Conservation (phyloP, 2,888 invertebrate species). For the Yponomeuta evonymella region DNA sequence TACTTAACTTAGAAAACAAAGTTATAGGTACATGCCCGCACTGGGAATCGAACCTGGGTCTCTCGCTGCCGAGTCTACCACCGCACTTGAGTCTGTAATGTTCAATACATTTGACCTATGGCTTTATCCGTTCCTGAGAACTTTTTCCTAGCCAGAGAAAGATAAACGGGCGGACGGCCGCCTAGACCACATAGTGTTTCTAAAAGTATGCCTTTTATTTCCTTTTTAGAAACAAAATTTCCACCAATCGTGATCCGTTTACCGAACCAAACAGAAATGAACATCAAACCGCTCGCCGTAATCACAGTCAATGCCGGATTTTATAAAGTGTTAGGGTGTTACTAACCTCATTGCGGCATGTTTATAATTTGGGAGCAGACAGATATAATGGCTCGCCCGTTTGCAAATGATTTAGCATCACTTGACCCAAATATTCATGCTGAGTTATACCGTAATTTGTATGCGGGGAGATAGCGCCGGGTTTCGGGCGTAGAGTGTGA, state of each 20-base stretch:
- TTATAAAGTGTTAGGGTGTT: not conserved
- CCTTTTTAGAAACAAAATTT: no score
- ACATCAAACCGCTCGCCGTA: not conserved
- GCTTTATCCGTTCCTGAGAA: no score
- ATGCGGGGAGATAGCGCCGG: conserved; percentile 39
- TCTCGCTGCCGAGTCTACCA: no score
- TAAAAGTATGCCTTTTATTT: no score
- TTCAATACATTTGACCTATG: no score
- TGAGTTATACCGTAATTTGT: conserved; percentile 57
- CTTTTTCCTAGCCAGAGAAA: no score
- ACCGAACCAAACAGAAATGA: not conserved
- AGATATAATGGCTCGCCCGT: conserved; percentile 29
- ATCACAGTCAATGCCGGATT: not conserved
- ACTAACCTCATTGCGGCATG: conserved; percentile 16
- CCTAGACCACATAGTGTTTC: no score
- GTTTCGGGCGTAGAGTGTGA: conserved; percentile 7
- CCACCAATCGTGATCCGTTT: not conserved
- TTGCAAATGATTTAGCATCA: conserved; percentile 43
- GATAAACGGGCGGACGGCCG: no score
- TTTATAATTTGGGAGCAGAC: conserved; percentile 28
- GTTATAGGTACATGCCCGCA: no score
- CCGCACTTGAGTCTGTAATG: no score
- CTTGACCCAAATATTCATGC: conserved; percentile 44
- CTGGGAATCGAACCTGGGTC: no score
- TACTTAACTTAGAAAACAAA: no score